Conservation (phyloP, 1,140 invertebrate genomes). For the Laodelphax striatellus region DNA sequence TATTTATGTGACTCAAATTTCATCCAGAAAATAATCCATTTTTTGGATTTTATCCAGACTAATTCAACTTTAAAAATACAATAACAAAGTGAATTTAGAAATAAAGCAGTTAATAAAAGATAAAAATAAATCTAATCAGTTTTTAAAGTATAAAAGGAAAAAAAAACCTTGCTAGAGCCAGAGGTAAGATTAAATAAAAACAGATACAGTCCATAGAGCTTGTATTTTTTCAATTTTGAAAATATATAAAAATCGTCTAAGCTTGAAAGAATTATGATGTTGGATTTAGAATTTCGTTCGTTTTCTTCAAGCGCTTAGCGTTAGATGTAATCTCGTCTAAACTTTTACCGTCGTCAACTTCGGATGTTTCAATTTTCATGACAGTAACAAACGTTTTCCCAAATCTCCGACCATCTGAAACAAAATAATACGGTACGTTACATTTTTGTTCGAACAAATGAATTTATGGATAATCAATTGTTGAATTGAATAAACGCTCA, state of each 20-base stretch:
- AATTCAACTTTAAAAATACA: too few species aligned
- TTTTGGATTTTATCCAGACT: too few species aligned
- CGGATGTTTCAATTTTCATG: neutral
- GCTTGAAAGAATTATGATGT: neutral
- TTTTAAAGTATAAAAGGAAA: too few species aligned
- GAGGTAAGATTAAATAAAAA: neutral
- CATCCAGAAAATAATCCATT: too few species aligned
- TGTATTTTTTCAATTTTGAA: neutral
- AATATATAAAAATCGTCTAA: neutral
- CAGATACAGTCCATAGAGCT: too few species aligned
- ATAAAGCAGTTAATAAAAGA: too few species aligned
- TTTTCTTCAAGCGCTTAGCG: neutral
- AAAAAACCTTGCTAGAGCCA: too few species aligned
- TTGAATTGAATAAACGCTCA: neutral
- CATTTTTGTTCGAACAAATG: too few species aligned
- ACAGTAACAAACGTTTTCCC: neutral
- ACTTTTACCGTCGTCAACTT: neutral
- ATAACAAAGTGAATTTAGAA: too few species aligned
- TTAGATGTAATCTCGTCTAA: neutral
- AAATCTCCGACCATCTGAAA: neutral
- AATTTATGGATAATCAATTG: neutral
- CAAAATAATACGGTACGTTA: neutral
- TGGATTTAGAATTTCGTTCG: neutral
- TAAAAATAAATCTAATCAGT: too few species aligned
- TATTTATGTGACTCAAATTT: too few species aligned